Percentiles rank a stretch among this genome's conserved stretches.
Evolutionary conservation across 1,140 invertebrate species (phyloP).

Genomic region (Drosophila tsacasi): DNA sequence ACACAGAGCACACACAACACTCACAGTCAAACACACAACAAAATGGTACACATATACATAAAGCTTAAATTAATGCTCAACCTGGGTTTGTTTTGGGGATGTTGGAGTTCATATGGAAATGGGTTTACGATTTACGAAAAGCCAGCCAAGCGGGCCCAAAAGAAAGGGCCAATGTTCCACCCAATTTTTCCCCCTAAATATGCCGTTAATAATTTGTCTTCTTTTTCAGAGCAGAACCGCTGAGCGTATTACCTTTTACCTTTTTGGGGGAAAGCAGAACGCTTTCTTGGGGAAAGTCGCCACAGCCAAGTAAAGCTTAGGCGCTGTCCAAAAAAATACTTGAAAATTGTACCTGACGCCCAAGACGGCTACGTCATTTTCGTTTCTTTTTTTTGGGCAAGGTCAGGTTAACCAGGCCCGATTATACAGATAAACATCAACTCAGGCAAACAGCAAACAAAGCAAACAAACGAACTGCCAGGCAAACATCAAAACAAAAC

Average conservation of each 20-base stretch:
- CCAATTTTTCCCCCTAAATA: conserved; percentile 58
- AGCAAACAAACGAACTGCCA: conserved; percentile 20
- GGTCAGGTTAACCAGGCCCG: conserved; percentile 48
- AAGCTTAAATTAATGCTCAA: conserved; percentile 50
- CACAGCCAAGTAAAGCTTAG: neutral
- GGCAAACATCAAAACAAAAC: conserved; percentile 36
- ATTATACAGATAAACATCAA: conserved; percentile 52
- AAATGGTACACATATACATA: conserved; percentile 28
- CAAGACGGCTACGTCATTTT: conserved; percentile 23
- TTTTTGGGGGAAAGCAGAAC: conserved; percentile 55
- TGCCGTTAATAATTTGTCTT: conserved; percentile 77
- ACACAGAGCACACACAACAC: conserved; percentile 4
- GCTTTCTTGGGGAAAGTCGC: conserved; percentile 20
- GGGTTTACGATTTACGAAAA: conserved; percentile 26
- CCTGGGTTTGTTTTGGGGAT: conserved; percentile 24
- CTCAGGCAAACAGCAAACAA: conserved; percentile 24
- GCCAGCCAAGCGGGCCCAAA: conserved; percentile 45
- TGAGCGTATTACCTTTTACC: conserved; percentile 6
- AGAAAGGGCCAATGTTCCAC: conserved; percentile 70
- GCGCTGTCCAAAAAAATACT: neutral
- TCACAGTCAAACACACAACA: conserved; percentile 9
- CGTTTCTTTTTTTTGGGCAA: conserved; percentile 48
- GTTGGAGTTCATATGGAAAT: conserved; percentile 31
- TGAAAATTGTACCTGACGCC: conserved; percentile 23
- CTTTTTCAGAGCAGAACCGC: conserved; percentile 74